Evolutionary conservation across 2,113 vertebrate species (phyloP).

Genomic region (Paedocypris sp.): DNA sequence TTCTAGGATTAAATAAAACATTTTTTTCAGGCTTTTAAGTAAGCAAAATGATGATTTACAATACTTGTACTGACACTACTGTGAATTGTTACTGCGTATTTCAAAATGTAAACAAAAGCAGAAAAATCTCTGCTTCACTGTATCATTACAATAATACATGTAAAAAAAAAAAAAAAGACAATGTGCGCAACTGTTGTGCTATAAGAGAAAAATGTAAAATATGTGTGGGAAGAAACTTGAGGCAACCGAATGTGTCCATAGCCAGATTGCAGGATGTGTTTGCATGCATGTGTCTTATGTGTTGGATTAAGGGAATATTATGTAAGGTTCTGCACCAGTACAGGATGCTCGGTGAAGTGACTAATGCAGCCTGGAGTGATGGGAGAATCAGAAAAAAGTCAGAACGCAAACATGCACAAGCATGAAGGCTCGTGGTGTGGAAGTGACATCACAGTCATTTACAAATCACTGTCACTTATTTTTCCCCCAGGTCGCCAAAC

Average conservation of each 20-base stretch:
- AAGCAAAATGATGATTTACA: too few species aligned
- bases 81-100: too few species aligned
- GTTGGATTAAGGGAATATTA: slow-evolving; percentile 4
- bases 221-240: neutral
- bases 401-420: slow-evolving; percentile 17
- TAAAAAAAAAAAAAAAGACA: too few species aligned
- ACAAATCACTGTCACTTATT: neutral
- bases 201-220: too few species aligned
- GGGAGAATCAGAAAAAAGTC: slow-evolving; percentile 19
- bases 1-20: too few species aligned
- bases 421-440: slow-evolving; percentile 12
- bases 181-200: too few species aligned
- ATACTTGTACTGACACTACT: too few species aligned
- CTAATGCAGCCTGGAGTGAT: slow-evolving; percentile 20
- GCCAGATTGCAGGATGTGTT: slow-evolving; percentile 5
- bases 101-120: too few species aligned
- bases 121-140: too few species aligned
- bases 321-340: slow-evolving; percentile 19
- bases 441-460: slow-evolving; percentile 5
- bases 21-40: too few species aligned
- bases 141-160: too few species aligned
- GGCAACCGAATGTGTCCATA: neutral
- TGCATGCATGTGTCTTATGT: neutral
- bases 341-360: slow-evolving; percentile 8
- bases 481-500: too few species aligned